Evolutionary conservation across 2,888 invertebrate species (phyloP).

Genomic region (Epinotia nisella): DNA sequence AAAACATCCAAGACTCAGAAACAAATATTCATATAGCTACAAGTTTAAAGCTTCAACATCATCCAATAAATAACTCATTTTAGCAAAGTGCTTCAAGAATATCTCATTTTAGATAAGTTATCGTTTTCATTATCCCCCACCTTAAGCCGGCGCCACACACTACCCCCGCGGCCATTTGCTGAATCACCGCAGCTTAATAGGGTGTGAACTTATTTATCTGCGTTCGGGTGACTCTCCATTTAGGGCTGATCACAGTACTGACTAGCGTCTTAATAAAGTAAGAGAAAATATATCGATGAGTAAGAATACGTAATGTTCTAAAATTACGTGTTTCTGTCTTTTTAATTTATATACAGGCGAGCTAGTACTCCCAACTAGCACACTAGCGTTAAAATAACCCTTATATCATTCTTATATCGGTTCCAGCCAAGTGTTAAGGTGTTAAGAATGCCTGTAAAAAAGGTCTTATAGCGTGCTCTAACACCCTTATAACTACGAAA

Average conservation of each 20-base stretch:
- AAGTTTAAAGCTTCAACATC: neutral
- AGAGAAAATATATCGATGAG: neutral
- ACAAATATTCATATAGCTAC: too few relatives aligned
- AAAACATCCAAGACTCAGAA: too few relatives aligned
- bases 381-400: too few relatives aligned
- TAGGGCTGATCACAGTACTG: conserved; percentile 36
- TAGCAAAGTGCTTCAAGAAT: conserved; percentile 18
- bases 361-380: too few relatives aligned
- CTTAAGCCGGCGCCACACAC: conserved; percentile 44
- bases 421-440: too few relatives aligned
- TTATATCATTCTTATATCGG: too few relatives aligned
- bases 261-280: conserved; percentile 13
- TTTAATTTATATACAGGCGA: too few relatives aligned
- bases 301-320: too few relatives aligned
- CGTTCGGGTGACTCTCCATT: conserved; percentile 51
- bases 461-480: too few relatives aligned
- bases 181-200: conserved; percentile 73
- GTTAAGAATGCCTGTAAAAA: too few relatives aligned
- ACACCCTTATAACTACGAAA: too few relatives aligned
- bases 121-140: conserved; percentile 39
- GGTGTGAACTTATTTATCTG: conserved; percentile 73
- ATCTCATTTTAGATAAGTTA: conserved; percentile 40
- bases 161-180: conserved; percentile 57
- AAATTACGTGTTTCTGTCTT: too few relatives aligned
- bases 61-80: neutral